phyloP scores from a whole-genome alignment of 92 coral and sea anemone species.

The Zoanthus sociatus region DNA sequence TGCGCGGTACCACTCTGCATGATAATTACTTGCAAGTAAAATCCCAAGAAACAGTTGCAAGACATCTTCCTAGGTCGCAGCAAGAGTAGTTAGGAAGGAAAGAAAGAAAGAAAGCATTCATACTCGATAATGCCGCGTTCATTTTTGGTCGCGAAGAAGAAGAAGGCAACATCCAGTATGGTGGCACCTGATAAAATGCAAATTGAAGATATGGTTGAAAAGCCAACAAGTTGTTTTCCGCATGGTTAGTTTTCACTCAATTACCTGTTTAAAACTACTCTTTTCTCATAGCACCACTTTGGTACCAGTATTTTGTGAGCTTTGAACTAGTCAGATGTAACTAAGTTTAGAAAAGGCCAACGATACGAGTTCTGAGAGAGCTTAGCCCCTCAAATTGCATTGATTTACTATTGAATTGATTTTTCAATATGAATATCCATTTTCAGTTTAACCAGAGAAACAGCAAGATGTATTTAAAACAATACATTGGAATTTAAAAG shows the following conservation, averaged over 20 bases:
- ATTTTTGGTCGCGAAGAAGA: conserved; percentile 43
- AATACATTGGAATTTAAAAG: not conserved
- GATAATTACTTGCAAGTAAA: conserved; percentile 10
- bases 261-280: not conserved
- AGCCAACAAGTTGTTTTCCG: conserved; percentile 38
- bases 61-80: not conserved
- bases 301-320: conserved; percentile 16
- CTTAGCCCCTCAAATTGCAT: conserved; percentile 26
- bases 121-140: conserved; percentile 29
- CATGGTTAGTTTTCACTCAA: conserved; percentile 29
- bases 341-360: not conserved
- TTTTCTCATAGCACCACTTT: not conserved
- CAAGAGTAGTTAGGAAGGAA: not conserved
- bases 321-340: not conserved
- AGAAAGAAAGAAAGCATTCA: not conserved
- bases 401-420: conserved; percentile 47
- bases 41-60: not conserved
- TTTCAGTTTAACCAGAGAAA: not conserved
- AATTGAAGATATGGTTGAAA: not conserved
- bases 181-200: conserved; percentile 7
- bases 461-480: not conserved
- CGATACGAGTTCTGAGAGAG: not conserved
- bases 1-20: conserved; percentile 9
- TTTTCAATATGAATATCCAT: conserved; percentile 34
- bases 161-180: conserved; percentile 1